Evolutionary conservation across 2,113 vertebrate genomes (phyloP), one percentile per base, ranked within the genome.

Genomic region (Gymnobelideus leadbeateri): DNA sequence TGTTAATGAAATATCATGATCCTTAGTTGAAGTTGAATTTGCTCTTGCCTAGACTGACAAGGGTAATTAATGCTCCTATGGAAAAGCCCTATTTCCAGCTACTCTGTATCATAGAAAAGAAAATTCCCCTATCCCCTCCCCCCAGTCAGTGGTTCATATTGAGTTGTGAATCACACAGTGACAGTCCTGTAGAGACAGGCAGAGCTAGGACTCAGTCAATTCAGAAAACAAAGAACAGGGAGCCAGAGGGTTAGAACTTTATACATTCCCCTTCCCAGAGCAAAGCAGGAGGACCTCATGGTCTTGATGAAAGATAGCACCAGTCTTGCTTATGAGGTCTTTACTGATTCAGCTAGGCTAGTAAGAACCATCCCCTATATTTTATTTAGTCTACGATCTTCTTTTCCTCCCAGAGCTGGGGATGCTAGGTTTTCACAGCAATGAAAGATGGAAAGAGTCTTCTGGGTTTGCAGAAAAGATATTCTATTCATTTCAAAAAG

Each of bases 31-130:
- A 97, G 52, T 92, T 94, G 96, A 97, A 96, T 95, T 89, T 2
- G 92, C 94, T 96, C 98, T 95, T 49, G 0, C 19, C 95, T 91
- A 95, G 37, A 95, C 21, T 94, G 94, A 97, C 52, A 96, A 93
- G 54, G 89, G 96, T 97, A 98, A 98, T 95, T 43, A 96, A 89
- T 91, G 94, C 97, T 98, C 97, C 96, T 94, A 53, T 91, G 96
- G 96, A 97, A 97, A 98, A 98, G 21, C 24, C 89, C 91, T 92
- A 95, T 52, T 95, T 49, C 25, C 25, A 49, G 89, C 93, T 96
- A 90, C 95, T 95, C 95, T 95, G 9, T 97, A 96, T 94, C 95
- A 84, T 94, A 91, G 94, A 96, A 97, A 97, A 96, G 94, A 97
- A 97, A 97, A 93, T 68, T 91, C 91, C 89, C 91, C 52, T 96